Percentiles rank a stretch among this genome's conserved stretches.
phyloP scores from a whole-genome alignment of 2,888 invertebrate genomes.

The Campoletis raptor region DNA sequence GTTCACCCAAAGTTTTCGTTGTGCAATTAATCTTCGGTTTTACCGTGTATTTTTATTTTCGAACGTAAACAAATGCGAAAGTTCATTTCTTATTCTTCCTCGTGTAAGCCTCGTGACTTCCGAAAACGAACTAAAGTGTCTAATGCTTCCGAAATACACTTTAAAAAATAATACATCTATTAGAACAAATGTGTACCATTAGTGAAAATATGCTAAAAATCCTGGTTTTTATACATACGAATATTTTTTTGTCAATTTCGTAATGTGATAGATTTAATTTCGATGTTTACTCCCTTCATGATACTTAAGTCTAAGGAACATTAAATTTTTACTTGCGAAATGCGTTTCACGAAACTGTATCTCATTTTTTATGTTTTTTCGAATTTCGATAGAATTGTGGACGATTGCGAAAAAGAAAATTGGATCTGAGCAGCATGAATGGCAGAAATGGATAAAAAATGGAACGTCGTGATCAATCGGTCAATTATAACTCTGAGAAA shows the following conservation, averaged over 20 bases:
- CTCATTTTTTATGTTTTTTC: conserved; percentile 41
- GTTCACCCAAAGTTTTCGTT: conserved; percentile 33
- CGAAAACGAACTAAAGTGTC: background rate
- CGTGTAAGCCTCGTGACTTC: conserved; percentile 18
- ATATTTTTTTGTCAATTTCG: conserved; percentile 12
- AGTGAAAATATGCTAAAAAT: conserved; percentile 2
- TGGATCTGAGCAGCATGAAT: conserved; percentile 25
- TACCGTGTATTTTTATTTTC: conserved; percentile 6
- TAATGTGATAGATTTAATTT: conserved; percentile 64
- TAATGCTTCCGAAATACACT: conserved; percentile 43
- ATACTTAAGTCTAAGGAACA: conserved; percentile 51
- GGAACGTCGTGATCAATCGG: background rate
- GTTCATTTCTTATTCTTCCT: conserved; percentile 2
- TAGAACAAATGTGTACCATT: background rate
- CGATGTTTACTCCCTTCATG: conserved; percentile 45
- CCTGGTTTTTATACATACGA: conserved; percentile 47
- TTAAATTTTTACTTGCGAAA: conserved; percentile 74
- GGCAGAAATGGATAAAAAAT: conserved; percentile 5
- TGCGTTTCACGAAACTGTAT: background rate
- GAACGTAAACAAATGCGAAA: conserved; percentile 8
- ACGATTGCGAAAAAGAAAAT: conserved; percentile 32
- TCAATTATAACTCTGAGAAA: conserved; percentile 19
- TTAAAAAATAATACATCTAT: background rate
- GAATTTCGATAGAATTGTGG: conserved; percentile 66
- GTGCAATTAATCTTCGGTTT: conserved; percentile 61